Evolutionary conservation across 2,113 vertebrate species (phyloP), one percentile per base, ranked within the genome.

Genomic region (Larimichthys crocea): DNA sequence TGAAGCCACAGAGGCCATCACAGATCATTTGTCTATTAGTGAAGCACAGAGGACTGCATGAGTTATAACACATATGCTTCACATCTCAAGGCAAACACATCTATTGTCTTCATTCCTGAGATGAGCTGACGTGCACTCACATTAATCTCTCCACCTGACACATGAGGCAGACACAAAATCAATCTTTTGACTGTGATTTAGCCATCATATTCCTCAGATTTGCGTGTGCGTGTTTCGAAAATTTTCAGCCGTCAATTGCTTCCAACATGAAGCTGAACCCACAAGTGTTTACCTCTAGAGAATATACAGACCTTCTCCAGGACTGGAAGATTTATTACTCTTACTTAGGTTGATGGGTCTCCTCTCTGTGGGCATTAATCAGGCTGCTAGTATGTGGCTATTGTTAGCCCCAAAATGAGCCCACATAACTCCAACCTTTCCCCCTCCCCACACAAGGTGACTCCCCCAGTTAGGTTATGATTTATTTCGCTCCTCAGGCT

Each of bases 321-420:
- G 63, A 48, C 35, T 15, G 40, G 3, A 63, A 83, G 86, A 93
- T 91, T 81, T 85, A 93, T 83, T 57, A 65, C 48, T 26, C 48
- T 68, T 80, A 80, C 81, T 88, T 71, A 70, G 48, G 44, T 40
- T 76, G 59, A 89, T 87, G 78, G 86, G 77, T 81, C 63, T 75
- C 61, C 65, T 86, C 67, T 73, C 73, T 68, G 59, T 56, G 24
- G 29, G 50, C 63, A 90, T 90, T 79, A 89, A 92, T 92, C 87
- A 91, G 75, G 52, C 66, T 44, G 24, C 56, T 60, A 55, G 46
- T 63, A 79, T 63, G 46, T 60, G 59, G 59, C 79, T 88, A 88
- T 88, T 74, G 85, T 92, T 91, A 84, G 70, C 68, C 56, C 75
- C 64, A 76, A n/a, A 83, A 74, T 78, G 50, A 74, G 26, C 52